These are phyloP conservation scores for Myrmecobius fasciatus DNA, from an alignment of 2,113 vertebrate species.

Conservation along the genomic window DNA sequence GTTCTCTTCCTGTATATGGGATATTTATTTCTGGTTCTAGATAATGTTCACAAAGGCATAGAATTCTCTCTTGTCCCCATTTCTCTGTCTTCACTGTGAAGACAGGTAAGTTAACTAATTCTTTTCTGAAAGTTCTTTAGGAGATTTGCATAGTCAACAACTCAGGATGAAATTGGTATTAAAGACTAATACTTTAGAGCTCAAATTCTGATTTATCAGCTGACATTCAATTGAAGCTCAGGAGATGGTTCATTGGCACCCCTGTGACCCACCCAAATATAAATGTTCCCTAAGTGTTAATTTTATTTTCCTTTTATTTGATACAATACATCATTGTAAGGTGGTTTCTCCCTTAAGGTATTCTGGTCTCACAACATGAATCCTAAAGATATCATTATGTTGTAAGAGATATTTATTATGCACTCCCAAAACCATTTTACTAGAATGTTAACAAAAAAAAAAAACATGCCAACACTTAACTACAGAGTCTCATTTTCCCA, in stretches of 20 bases:
- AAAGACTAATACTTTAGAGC: neutral
- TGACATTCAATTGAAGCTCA: neutral
- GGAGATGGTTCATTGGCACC: neutral
- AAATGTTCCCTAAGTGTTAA: neutral
- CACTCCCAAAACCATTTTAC: neutral
- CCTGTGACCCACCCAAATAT: neutral
- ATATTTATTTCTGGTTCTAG: neutral
- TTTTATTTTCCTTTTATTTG: neutral
- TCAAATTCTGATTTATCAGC: neutral
- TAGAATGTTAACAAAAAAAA: slow-evolving; percentile 38
- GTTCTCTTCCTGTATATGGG: neutral
- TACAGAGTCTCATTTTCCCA: slow-evolving; percentile 51
- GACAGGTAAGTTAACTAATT: neutral
- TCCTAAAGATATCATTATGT: neutral
- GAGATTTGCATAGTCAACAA: neutral
- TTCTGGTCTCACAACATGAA: neutral
- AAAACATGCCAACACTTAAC: slow-evolving; percentile 8
- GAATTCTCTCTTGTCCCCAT: neutral
- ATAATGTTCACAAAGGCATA: neutral
- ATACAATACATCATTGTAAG: neutral
- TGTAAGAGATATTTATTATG: neutral
- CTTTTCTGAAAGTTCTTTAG: neutral
- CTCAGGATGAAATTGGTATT: neutral
- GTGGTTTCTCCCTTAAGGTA: neutral
- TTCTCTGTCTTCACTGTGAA: neutral